Conservation (phyloP, 2,888 invertebrate species). For the Uropetala carovei region DNA sequence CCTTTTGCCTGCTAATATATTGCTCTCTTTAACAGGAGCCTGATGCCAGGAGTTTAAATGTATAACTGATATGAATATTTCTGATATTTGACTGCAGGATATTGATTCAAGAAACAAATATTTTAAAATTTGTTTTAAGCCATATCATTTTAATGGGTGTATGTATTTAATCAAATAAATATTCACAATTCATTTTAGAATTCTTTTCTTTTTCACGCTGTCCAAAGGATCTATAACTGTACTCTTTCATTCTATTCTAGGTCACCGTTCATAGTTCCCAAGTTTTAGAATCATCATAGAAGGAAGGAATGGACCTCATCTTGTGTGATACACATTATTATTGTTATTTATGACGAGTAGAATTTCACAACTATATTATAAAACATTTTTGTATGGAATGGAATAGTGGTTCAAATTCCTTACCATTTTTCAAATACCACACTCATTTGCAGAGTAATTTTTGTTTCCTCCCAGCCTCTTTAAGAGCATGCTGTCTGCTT, state of each 20-base stretch:
- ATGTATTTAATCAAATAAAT: not conserved
- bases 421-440: conserved; percentile 46
- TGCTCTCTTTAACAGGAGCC: not conserved
- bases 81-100: not conserved
- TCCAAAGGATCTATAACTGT: not conserved
- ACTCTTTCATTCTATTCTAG: not conserved
- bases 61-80: not conserved
- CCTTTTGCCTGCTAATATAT: not conserved
- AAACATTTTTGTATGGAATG: conserved; percentile 34
- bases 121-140: not conserved
- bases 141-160: not conserved
- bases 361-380: not conserved
- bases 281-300: too few species aligned
- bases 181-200: not conserved
- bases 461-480: conserved; percentile 36
- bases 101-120: not conserved
- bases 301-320: too few species aligned
- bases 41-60: not conserved
- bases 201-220: not conserved
- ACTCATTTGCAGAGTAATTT: conserved; percentile 49
- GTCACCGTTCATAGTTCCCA: too few species aligned
- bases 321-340: too few species aligned
- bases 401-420: conserved; percentile 1
- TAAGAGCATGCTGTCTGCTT: conserved; percentile 50
- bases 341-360: not conserved